Base-by-base conservation (phyloP, 2,888 invertebrate genomes). In the Timandra comae region DNA sequence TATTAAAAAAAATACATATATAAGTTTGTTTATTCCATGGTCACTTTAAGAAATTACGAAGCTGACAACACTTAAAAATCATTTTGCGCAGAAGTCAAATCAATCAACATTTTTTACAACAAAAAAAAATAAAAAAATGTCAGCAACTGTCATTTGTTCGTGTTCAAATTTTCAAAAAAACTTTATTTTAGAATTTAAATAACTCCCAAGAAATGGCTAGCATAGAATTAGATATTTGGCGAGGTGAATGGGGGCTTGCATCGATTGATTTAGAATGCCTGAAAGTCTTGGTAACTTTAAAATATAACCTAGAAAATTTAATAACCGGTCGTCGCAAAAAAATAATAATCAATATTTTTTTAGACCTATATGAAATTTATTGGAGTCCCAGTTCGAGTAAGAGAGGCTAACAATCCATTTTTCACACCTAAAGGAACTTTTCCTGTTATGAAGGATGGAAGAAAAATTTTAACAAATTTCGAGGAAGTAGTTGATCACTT, bases 171-270 rank as follows among this genome's bases (percentile, higher is more conserved):
- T 43, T 37, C 31, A 25, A 31, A 33, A 33, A 29, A 27, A 29
- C 28, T 41, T 27, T 41, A 42, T 39, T 48, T 43, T 32, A 35
- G 38, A 42, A 31, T 32, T 31, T 35, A 35, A 40, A 33, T 33
- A 33, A 32, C 21, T 31, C 38, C n/a, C 37, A 27, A 38, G 56
- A 43, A 52, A 84, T 84, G 82, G 67, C 77, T 56, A 84, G 57
- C 53, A 84, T 85, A 69, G 84, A 89, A 68, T 75, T 96, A 49
- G 89, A 92, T 72, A 90, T 95, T 47, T 96, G 95, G 91, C 90
- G 91, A 62, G 94, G 95, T 10, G 95, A 95, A 71, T 96, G 93
- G 91, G 94, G 94, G 11, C 80, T 97, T 30, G 93, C 95, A 0
- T 94, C 96, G 0, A 88, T 96, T 38, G 95, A 96, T 86, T 87